Base-by-base conservation (phyloP, 2,113 vertebrate genomes). In the Oncorhynchus tshawytscha region DNA sequence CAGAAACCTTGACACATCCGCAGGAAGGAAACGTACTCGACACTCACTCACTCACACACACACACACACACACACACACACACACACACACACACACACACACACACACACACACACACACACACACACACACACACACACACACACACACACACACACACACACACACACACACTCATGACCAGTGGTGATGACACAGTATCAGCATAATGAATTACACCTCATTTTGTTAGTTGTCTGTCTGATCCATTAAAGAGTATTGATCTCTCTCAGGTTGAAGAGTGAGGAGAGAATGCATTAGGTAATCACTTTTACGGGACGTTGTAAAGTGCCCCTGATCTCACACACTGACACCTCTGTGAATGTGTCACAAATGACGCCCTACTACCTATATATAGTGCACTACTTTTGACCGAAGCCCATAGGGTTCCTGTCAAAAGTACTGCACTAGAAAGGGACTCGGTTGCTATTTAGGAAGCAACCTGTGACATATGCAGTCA, bases 191-290 rank as follows among this genome's bases (percentile, higher is more conserved):
- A 60, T 73, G 82, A 78, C 72, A 74, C 62, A 45, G 62, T 75
- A 71, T 73, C 79, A 81, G 82, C 70, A 77, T 76, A 82, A 91
- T 89, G 83, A 88, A 82, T 84, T 81, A 15, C 75, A 87, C 73
- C 79, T 8, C 60, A 80, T 76, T 89, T 76, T 85, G 87, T 84
- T 78, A 81, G 81, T 81, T 81, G 67, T 62, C 73, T 51, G 75
- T 9, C 85, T 78, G 72, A 90, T 85, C 81, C 83, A 85, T 85
- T 85, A 84, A 77, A 78, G 31, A 16, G 12, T 75, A 88, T 91
- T 62, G 86, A 90, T 88, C 75, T 64, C 11, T 45, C 59, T 8
- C 66, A 54, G 51, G 51, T 18, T 18, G 51, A 16, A 54, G 51
- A 54, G 39, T 45, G 27, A 13, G 67, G 79, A 73, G 72, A 81